Percentiles rank a stretch among this genome's conserved stretches.
These are phyloP conservation scores for Nematolebias whitei DNA, from an alignment of 2,113 vertebrate genomes.

Conservation along the genomic window DNA sequence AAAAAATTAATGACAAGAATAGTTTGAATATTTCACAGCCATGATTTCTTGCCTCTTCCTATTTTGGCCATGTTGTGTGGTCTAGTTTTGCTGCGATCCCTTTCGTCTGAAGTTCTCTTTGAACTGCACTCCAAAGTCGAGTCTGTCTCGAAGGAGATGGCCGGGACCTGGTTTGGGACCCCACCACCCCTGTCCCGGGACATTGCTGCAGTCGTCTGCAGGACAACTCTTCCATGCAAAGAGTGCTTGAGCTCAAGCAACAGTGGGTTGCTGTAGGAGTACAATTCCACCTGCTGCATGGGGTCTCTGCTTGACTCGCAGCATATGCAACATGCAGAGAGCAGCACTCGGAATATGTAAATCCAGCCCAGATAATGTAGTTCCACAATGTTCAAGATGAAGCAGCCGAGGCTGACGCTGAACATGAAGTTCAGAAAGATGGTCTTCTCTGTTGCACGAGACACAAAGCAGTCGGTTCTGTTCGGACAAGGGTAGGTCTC, in stretches of 20 bases:
- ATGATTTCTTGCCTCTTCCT: constrained; percentile 67
- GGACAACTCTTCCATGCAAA: constrained; percentile 66
- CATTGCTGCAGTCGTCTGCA: constrained; percentile 53
- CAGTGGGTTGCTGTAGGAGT: constrained; percentile 62
- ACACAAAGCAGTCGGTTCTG: constrained; percentile 74
- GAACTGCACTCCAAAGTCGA: constrained; percentile 63
- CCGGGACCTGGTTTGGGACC: constrained; percentile 41
- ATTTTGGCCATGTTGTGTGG: constrained; percentile 50
- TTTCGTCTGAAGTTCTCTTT: constrained; percentile 60
- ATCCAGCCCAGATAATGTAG: constrained; percentile 73
- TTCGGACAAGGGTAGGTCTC: constrained; percentile 72
- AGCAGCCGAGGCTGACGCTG: constrained; percentile 70
- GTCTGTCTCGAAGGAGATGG: constrained; percentile 71
- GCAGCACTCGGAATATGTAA: constrained; percentile 70
- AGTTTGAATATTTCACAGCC: constrained; percentile 55
- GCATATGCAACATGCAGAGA: constrained; percentile 66
- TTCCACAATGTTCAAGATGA: constrained; percentile 73
- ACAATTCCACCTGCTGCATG: constrained; percentile 30
- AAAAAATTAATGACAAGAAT: neutral
- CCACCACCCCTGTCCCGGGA: constrained; percentile 40
- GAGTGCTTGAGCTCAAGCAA: constrained; percentile 73
- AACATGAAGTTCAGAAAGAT: constrained; percentile 79
- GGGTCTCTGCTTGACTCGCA: constrained; percentile 42
- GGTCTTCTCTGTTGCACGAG: constrained; percentile 74
- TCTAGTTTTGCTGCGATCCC: constrained; percentile 53